These are phyloP conservation scores for Eptatretus atami DNA, from an alignment of 2,797 vertebrate genomes.

Conservation along the genomic window DNA sequence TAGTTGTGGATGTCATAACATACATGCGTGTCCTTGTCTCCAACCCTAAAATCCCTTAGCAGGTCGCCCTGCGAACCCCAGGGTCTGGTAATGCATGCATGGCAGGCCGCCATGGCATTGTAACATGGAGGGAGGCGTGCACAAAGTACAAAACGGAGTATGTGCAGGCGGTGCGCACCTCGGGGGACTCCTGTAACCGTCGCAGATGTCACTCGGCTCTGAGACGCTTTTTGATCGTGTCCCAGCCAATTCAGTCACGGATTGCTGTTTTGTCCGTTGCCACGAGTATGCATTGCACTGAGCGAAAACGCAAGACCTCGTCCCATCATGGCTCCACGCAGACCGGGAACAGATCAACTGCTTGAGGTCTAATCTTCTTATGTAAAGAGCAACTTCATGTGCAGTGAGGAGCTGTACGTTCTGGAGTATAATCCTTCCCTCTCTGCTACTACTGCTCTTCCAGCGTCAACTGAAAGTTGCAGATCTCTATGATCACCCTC, in stretches of 20 bases:
- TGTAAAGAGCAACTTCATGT: constrained; percentile 37
- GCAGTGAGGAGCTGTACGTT: constrained; percentile 21
- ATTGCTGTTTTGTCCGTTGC: constrained; percentile 75
- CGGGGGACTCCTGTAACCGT: constrained; percentile 32
- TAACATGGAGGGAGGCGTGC: constrained; percentile 48
- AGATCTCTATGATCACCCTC: no score
- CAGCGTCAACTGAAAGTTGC: no score
- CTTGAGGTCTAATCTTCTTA: constrained; percentile 29
- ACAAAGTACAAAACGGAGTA: constrained; percentile 53
- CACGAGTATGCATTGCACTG: constrained; percentile 41
- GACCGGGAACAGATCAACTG: constrained; percentile 46
- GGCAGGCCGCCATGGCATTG: constrained; percentile 70
- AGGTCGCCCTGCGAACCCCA: constrained; percentile 12
- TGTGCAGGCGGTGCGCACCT: constrained; percentile 42
- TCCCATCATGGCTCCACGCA: constrained; percentile 53
- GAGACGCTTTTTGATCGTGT: constrained; percentile 76
- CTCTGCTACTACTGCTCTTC: no score
- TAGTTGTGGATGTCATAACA: no score
- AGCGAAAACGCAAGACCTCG: constrained; percentile 65
- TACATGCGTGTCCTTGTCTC: no score
- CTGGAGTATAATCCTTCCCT: no score
- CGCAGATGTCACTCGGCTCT: constrained; percentile 57
- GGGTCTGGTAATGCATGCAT: constrained; percentile 54
- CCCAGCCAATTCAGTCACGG: constrained; percentile 51
- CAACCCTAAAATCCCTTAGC: neutral